phyloP scores from a whole-genome alignment of 1,140 invertebrate species.

The Pemphigus obesinymphae region DNA sequence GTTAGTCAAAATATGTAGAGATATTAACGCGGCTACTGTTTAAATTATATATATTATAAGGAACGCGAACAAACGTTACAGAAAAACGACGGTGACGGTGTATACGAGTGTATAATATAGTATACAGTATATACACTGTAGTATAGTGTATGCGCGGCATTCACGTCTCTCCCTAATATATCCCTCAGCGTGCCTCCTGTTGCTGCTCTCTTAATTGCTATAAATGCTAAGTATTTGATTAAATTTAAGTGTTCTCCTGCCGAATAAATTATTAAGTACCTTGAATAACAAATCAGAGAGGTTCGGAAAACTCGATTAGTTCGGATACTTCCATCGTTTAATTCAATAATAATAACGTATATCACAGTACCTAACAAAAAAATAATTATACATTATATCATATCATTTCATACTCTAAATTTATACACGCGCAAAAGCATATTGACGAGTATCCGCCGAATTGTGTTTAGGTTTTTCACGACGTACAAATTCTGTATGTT shows the following conservation, averaged over 20 bases:
- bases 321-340: not conserved
- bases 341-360: not conserved
- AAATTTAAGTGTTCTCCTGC: slow-evolving; percentile 13
- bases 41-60: not conserved
- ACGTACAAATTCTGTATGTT: not conserved
- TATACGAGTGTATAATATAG: not conserved
- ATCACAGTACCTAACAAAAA: too few species aligned
- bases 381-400: too few species aligned
- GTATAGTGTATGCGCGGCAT: too few species aligned
- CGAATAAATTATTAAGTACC: slow-evolving; percentile 22
- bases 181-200: not conserved
- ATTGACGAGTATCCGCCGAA: too few species aligned
- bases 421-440: too few species aligned
- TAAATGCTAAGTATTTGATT: slow-evolving; percentile 13
- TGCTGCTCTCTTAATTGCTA: slow-evolving; percentile 20
- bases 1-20: slow-evolving; percentile 2
- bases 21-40: not conserved
- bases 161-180: not conserved
- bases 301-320: not conserved
- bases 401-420: too few species aligned
- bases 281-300: slow-evolving; percentile 16
- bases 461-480: too few species aligned
- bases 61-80: not conserved
- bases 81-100: not conserved
- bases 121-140: too few species aligned